Base-by-base conservation (phyloP, 2,888 invertebrate species). In the Stictocephala bisonia region DNA sequence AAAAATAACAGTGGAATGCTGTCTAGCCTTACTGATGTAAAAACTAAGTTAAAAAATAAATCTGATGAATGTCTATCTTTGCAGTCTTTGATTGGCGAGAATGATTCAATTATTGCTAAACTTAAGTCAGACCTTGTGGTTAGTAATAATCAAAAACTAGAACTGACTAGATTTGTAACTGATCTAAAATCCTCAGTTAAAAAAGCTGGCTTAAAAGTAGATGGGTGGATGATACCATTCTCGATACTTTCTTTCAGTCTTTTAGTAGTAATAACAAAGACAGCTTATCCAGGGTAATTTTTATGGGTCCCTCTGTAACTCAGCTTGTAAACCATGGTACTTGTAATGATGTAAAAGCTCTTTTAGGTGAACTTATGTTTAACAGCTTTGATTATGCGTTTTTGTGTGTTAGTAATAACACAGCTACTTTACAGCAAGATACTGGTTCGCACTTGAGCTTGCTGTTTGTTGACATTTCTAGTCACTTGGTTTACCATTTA, bases 1-100 rank as follows among this genome's bases (percentile, higher is more conserved):
- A 44, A n/a, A 44, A 44, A 44, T 6, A 44, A 44, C 15, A 44
- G 44, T 44, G 44, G 44, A 6, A 44, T 44, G 44, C 15, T 44
- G 15, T 9, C 9, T 44, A 44, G 44, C 4, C 15, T 44, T n/a
- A 44, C 44, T 53, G 53, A 24, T 44, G 44, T 44, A n/a, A 44
- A 44, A 44, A 44, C 15, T 44, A 44, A 44, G 44, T 44, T 44
- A 15, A 9, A n/a, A 15, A 44, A 44, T 44, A 44, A 44, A 44
- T 44, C 44, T 44, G 44, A 44, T 44, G 44, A 44, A 44, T 44
- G 44, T n/a, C 4, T 44, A 44, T 44, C 44, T n/a, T 44, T 44
- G 44, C 44, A 44, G 44, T 44, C 44, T 44, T 15, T 44, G 6
- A 44, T 44, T 44, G 15, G 15, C 15, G 44, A 44, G 44, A 44